phyloP scores from a whole-genome alignment of 1,140 invertebrate genomes.

The Nautilus pompilius region DNA sequence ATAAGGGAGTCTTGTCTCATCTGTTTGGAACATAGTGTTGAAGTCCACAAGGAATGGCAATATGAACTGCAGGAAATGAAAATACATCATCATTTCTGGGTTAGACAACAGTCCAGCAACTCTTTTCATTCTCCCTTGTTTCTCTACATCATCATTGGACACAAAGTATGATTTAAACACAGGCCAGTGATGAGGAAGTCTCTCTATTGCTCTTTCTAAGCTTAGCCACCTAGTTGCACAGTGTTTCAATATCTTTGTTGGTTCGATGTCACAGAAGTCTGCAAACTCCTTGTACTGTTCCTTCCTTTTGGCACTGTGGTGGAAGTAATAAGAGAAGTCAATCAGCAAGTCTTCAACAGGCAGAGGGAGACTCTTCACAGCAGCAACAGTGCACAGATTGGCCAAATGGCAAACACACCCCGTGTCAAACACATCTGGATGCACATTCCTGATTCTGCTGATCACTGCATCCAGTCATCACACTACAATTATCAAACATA shows the following conservation, averaged over 20 bases:
- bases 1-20: neutral
- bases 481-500: too few relatives aligned
- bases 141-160: constrained; percentile 16
- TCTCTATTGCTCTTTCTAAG: constrained; percentile 7
- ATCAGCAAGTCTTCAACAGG: too few relatives aligned
- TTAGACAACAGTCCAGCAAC: neutral
- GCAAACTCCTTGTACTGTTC: constrained; percentile 17
- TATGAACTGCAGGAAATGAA: constrained; percentile 8
- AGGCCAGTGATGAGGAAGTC: constrained; percentile 12
- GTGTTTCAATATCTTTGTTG: constrained; percentile 22
- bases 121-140: constrained; percentile 14
- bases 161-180: constrained; percentile 14
- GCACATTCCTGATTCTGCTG: too few relatives aligned
- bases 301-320: constrained; percentile 16
- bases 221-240: constrained; percentile 20
- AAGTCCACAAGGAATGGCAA: constrained; percentile 13
- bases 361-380: too few relatives aligned
- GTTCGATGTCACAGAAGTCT: constrained; percentile 19
- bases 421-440: too few relatives aligned
- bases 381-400: too few relatives aligned
- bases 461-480: too few relatives aligned
- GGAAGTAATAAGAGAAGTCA: constrained; percentile 9
- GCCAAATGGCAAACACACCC: too few relatives aligned
- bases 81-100: constrained; percentile 4
- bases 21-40: constrained; percentile 16